Conservation (phyloP, 2,888 invertebrate genomes). For the Athetis lepigone region DNA sequence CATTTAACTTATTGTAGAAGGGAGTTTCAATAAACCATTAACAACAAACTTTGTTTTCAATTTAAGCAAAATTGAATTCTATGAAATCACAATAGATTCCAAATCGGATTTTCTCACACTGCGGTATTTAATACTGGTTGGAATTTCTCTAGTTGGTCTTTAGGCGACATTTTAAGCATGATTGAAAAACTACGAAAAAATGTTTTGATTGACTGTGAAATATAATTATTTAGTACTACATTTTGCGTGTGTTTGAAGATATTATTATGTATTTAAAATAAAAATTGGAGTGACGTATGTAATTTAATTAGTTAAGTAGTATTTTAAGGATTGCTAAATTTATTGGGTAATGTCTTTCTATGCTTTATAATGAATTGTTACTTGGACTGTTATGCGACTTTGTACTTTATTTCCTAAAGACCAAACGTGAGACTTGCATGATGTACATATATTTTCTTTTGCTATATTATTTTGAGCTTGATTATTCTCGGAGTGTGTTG, state of each 20-base stretch:
- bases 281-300: slow-evolving; percentile 80
- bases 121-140: slow-evolving; percentile 72
- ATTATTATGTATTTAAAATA: slow-evolving; percentile 58
- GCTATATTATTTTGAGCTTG: slow-evolving; percentile 80
- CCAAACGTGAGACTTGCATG: slow-evolving; percentile 90
- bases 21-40: slow-evolving; percentile 77
- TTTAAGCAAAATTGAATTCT: slow-evolving; percentile 85
- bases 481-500: slow-evolving; percentile 75
- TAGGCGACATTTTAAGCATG: slow-evolving; percentile 82
- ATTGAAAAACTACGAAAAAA: slow-evolving; percentile 48
- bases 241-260: slow-evolving; percentile 61
- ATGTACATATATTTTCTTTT: slow-evolving; percentile 79
- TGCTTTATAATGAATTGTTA: slow-evolving; percentile 75
- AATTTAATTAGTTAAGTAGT: slow-evolving; percentile 78
- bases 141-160: slow-evolving; percentile 87
- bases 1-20: slow-evolving; percentile 81
- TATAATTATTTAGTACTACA: slow-evolving; percentile 54
- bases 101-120: slow-evolving; percentile 83
- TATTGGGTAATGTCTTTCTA: slow-evolving; percentile 86
- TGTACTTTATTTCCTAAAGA: slow-evolving; percentile 88
- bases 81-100: slow-evolving; percentile 84
- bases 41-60: slow-evolving; percentile 79
- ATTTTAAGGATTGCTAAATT: slow-evolving; percentile 89
- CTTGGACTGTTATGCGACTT: slow-evolving; percentile 67
- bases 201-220: slow-evolving; percentile 54